Conservation (phyloP, 2,797 vertebrate genomes). For the Carapus acus region DNA sequence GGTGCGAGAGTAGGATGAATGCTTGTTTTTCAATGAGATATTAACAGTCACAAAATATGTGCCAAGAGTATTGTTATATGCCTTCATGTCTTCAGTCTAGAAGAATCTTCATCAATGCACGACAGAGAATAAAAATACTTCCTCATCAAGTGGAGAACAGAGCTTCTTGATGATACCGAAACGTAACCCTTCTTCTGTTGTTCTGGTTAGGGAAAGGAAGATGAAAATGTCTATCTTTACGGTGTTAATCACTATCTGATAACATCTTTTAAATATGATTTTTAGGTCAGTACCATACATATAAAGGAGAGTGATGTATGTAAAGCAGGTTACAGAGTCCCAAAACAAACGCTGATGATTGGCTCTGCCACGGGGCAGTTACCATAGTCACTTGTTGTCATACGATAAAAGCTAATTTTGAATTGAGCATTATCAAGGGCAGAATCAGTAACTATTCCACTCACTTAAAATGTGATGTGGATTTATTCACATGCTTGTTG, state of each 20-base stretch:
- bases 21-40: conserved; percentile 1
- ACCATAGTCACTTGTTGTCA: conserved; percentile 22
- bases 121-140: not conserved
- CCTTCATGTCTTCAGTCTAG: conserved; percentile 15
- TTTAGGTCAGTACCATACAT: not conserved
- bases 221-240: conserved; percentile 6
- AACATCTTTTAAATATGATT: not conserved
- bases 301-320: not conserved
- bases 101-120: conserved; percentile 2
- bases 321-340: not conserved
- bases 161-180: conserved; percentile 6
- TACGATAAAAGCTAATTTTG: no score
- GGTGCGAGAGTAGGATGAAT: not conserved
- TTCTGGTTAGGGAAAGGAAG: conserved; percentile 22
- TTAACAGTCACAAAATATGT: conserved; percentile 24
- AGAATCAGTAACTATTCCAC: not conserved
- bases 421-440: conserved; percentile 10
- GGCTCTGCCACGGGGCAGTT: not conserved
- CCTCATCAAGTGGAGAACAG: not conserved
- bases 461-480: not conserved
- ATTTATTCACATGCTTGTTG: not conserved
- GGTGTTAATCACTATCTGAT: not conserved
- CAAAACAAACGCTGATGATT: no score
- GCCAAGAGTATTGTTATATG: conserved; percentile 10
- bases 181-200: conserved; percentile 14